Evolutionary conservation across 2,113 vertebrate genomes (phyloP).

Genomic region (Bujurquina vittata): DNA sequence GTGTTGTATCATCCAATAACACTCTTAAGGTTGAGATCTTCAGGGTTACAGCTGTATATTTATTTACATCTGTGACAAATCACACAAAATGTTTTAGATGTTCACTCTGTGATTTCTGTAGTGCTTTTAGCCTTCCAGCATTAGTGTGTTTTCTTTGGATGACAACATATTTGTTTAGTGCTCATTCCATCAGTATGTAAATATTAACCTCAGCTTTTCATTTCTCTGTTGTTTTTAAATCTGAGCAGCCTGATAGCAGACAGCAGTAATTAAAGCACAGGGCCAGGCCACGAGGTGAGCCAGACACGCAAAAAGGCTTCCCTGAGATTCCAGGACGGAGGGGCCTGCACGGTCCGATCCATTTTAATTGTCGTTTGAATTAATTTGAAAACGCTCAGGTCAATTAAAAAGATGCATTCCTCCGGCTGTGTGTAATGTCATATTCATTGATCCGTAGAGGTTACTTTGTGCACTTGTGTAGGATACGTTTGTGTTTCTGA

Average conservation of each 20-base stretch:
- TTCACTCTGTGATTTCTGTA: neutral
- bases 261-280: constrained; percentile 64
- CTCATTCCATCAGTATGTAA: constrained; percentile 34
- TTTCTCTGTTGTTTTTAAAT: constrained; percentile 35
- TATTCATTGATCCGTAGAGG: constrained; percentile 74
- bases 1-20: too few species aligned
- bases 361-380: constrained; percentile 74
- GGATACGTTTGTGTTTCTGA: constrained; percentile 74
- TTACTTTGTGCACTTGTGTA: constrained; percentile 70
- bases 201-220: constrained; percentile 44
- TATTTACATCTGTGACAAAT: neutral
- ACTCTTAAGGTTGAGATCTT: too few species aligned
- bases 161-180: constrained; percentile 3
- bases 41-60: too few species aligned
- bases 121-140: neutral
- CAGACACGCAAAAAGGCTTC: constrained; percentile 38
- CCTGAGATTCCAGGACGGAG: constrained; percentile 29
- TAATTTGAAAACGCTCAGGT: constrained; percentile 70
- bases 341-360: constrained; percentile 57
- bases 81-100: neutral
- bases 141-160: constrained; percentile 5
- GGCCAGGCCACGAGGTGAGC: constrained; percentile 42
- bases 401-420: constrained; percentile 77
- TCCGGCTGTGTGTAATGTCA: constrained; percentile 67
- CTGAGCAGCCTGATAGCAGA: constrained; percentile 49